A percentile compares a stretch with the other conserved stretches of the same genome.
Evolutionary conservation across 2,797 vertebrate genomes (phyloP).

Genomic region (Gastrophryne carolinensis): DNA sequence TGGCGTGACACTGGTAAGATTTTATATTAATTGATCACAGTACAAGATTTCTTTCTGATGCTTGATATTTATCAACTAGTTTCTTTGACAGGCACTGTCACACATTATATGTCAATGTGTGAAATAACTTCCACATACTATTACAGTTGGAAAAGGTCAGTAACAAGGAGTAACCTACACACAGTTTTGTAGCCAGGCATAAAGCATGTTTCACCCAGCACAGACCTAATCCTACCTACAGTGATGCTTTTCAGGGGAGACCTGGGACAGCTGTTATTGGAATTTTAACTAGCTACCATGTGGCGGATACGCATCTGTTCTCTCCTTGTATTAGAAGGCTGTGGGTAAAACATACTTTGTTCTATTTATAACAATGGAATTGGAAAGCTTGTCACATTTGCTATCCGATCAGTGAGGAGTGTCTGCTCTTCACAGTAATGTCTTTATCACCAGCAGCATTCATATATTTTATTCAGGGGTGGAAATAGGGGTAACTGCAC

Average conservation of each 20-base stretch:
- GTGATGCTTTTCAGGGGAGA: not conserved
- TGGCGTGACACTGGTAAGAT: conserved; percentile 86
- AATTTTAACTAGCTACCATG: conserved; percentile 23
- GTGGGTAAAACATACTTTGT: conserved; percentile 5
- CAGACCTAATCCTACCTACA: conserved; percentile 1
- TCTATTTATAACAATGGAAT: conserved; percentile 9
- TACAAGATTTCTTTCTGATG: not conserved
- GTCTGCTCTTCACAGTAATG: not conserved
- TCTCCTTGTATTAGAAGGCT: conserved; percentile 1
- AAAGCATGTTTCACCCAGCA: not conserved
- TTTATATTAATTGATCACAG: not conserved
- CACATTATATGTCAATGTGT: not conserved
- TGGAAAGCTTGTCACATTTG: conserved; percentile 7
- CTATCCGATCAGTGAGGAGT: not conserved
- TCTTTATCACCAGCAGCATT: not conserved
- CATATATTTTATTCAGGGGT: not conserved
- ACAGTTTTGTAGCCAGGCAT: not conserved
- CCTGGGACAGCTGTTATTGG: conserved; percentile 20
- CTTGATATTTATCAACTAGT: not conserved
- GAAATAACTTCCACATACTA: not conserved
- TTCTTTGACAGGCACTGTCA: not conserved
- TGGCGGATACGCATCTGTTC: conserved; percentile 19
- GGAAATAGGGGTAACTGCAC: no score
- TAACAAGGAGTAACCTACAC: not conserved
- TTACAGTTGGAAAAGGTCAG: not conserved